Evolutionary conservation across 2,113 vertebrate species (phyloP).

Genomic region (Gracilinanus agilis): DNA sequence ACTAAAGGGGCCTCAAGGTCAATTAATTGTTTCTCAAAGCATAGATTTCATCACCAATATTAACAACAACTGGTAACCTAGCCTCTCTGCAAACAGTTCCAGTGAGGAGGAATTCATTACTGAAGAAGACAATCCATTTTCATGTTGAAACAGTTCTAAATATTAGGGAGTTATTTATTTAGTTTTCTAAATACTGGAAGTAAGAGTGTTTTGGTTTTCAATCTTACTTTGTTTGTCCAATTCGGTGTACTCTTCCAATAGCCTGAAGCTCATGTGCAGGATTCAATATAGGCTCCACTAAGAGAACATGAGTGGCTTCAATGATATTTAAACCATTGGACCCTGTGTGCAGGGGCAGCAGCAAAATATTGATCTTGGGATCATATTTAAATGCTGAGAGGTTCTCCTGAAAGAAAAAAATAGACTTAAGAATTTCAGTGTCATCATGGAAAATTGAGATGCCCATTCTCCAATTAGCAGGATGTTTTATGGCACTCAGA

Average conservation of each 20-base stretch:
- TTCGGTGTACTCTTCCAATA: constrained; percentile 97
- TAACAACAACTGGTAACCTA: not conserved
- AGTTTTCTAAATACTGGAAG: constrained; percentile 3
- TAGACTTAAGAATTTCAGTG: constrained; percentile 55
- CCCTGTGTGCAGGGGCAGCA: constrained; percentile 97
- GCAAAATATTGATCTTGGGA: constrained; percentile 97
- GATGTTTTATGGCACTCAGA: not conserved
- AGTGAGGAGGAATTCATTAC: not conserved
- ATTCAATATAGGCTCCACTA: constrained; percentile 98
- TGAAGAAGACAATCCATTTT: not conserved
- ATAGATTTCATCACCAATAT: not conserved
- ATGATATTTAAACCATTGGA: constrained; percentile 99
- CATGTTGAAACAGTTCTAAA: constrained; percentile 15
- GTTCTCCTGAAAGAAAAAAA: constrained; percentile 92
- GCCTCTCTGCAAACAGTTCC: not conserved
- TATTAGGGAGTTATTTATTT: not conserved
- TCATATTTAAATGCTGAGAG: constrained; percentile 97
- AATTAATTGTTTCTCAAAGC: not conserved
- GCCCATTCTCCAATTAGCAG: constrained; percentile 14
- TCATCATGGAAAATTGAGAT: constrained; percentile 37
- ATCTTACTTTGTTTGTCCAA: constrained; percentile 96
- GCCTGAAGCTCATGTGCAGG: constrained; percentile 98
- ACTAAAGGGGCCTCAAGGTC: not conserved
- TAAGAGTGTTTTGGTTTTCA: not conserved
- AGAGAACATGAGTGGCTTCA: constrained; percentile 95